These are phyloP conservation scores for Catocala fraxini DNA, from an alignment of 2,888 invertebrate species.

Conservation along the genomic window DNA sequence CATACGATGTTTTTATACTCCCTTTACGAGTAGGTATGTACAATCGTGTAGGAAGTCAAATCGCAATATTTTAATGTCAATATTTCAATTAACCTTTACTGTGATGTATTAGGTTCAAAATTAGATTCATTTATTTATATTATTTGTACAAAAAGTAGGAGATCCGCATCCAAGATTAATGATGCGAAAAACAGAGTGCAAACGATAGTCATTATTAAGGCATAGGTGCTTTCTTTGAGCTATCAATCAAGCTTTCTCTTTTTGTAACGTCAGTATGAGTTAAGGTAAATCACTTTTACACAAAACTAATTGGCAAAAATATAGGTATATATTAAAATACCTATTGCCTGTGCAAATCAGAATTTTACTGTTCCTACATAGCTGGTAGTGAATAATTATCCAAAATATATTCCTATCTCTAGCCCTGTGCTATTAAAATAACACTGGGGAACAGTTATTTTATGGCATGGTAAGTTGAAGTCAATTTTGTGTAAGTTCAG, in stretches of 20 bases:
- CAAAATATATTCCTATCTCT: too few species aligned
- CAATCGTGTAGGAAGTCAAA: slow-evolving; percentile 15
- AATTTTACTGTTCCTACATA: too few species aligned
- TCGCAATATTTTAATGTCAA: slow-evolving; percentile 23
- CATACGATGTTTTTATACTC: too few species aligned
- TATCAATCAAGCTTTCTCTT: slow-evolving; percentile 39
- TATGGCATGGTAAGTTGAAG: too few species aligned
- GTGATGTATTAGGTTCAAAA: slow-evolving; percentile 27
- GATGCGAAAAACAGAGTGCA: slow-evolving; percentile 17
- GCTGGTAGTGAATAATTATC: too few species aligned
- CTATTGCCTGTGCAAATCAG: too few species aligned
- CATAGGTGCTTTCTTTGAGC: slow-evolving; percentile 21
- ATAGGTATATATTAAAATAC: not conserved
- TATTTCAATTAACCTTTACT: slow-evolving; percentile 20
- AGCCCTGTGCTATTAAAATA: too few species aligned
- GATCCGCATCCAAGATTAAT: slow-evolving; percentile 33
- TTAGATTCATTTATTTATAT: slow-evolving; percentile 27
- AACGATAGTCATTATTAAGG: slow-evolving; percentile 20
- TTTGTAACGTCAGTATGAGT: slow-evolving; percentile 9
- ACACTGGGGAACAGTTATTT: too few species aligned
- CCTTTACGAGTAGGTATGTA: not conserved
- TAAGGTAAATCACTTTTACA: not conserved
- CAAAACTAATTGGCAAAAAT: slow-evolving; percentile 1
- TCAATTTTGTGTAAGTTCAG: too few species aligned
- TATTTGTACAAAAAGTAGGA: slow-evolving; percentile 19